Evolutionary conservation across 2,797 vertebrate genomes (phyloP), one percentile per base, ranked within the genome.

Genomic region (Centroberyx gerrardi): DNA sequence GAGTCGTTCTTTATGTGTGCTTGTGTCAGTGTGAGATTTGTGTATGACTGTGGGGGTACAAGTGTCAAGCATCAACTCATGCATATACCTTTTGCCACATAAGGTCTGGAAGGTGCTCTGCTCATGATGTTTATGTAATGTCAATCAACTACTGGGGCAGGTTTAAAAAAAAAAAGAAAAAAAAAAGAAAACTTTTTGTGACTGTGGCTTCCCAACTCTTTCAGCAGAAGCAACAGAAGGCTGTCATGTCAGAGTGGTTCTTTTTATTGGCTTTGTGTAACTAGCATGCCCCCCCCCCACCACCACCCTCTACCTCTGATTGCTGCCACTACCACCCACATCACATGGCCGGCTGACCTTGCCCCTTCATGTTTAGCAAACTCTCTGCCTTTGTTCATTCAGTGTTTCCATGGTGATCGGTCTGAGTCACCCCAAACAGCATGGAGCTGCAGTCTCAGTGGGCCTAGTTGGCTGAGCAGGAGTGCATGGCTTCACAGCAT

Each of bases 311-410:
- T 46, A 67, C 44, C 10, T 77, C 64, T 68, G 69, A 79, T 55
- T 38, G 62, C 66, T 77, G 53, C 52, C 33, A 10, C 63, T 46
- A 52, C 72, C 93, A 94, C 93, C 95, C 89, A 92, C 80, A 86
- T 94, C 89, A 93, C 94, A 89, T 92, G 93, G 88, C 91, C 92
- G 92, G 91, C 94, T 96, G 95, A 96, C 95, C 95, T 80, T 61
- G 78, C 93, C 92, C 94, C 94, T 94, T 92, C 91, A 88, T 95
- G 95, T 96, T 94, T 92, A 94, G 94, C 93, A 95, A 96, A 96
- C 92, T 93, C 92, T 90, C 94, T 94, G 87, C 90, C 93, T 96
- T 95, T 90, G 83, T 90, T 92, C 76, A 49, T 80, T 79, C 76
- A 68, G 29, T 53, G 88, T 92, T 87, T 86, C 86, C 81, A 88